Conservation (phyloP, 2,888 invertebrate genomes). For the Agonopterix arenella region DNA sequence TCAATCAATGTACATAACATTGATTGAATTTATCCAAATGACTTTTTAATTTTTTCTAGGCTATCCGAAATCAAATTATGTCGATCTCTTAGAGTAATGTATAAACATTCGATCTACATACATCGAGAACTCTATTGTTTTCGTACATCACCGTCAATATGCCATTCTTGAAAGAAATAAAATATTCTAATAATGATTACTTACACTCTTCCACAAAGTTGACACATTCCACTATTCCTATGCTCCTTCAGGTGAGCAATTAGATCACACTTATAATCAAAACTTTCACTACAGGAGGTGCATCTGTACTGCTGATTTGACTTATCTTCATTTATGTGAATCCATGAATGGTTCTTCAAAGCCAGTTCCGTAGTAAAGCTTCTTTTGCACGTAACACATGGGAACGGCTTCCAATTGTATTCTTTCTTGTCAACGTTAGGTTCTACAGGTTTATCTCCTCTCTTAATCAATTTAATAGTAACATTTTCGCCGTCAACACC, state of each 20-base stretch:
- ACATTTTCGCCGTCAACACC: constrained; percentile 39
- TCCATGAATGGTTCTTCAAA: constrained; percentile 79
- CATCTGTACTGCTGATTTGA: constrained; percentile 53
- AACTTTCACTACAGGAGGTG: constrained; percentile 77
- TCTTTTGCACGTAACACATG: constrained; percentile 73
- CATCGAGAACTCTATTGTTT: no score
- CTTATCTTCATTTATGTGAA: constrained; percentile 56
- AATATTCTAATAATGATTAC: constrained; percentile 25
- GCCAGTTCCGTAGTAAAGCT: constrained; percentile 76
- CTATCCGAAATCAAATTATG: no score
- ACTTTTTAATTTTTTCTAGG: no score
- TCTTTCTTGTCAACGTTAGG: constrained; percentile 17
- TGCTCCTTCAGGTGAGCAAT: constrained; percentile 81
- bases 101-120: no score
- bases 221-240: constrained; percentile 78
- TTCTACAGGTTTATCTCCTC: constrained; percentile 8
- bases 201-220: constrained; percentile 82
- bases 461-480: constrained; percentile 55
- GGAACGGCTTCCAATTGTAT: constrained; percentile 57
- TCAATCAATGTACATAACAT: no score
- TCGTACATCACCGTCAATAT: no score
- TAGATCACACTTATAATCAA: constrained; percentile 79
- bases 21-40: no score
- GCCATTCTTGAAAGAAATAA: no score
- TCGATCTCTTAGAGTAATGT: no score